A percentile compares a stretch with the other conserved stretches of the same genome.
Evolutionary conservation across 1,140 invertebrate genomes (phyloP).

Genomic region (Hermetia illucens): DNA sequence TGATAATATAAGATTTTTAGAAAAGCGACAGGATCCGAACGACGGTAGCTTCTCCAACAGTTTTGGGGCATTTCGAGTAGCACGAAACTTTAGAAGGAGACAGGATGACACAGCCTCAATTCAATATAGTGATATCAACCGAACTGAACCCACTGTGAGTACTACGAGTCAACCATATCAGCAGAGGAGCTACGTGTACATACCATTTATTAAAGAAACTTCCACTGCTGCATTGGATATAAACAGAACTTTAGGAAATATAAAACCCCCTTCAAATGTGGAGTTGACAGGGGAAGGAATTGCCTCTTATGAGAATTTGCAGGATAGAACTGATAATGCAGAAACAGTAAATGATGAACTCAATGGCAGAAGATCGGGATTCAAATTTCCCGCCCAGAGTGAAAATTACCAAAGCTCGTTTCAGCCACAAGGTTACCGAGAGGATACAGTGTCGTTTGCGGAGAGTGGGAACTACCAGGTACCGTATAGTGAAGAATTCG

Average conservation of each 20-base stretch:
- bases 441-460: slow-evolving; percentile 25
- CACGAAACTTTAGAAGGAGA: slow-evolving; percentile 4
- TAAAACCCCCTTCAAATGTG: neutral
- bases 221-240: slow-evolving; percentile 1
- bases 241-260: neutral
- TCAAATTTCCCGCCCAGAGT: slow-evolving; percentile 17
- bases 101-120: neutral
- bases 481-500: slow-evolving; percentile 17
- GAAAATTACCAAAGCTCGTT: too few species aligned
- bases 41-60: slow-evolving; percentile 20
- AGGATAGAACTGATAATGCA: slow-evolving; percentile 5
- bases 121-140: neutral
- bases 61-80: slow-evolving; percentile 24
- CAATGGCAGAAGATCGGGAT: slow-evolving; percentile 20
- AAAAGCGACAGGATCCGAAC: slow-evolving; percentile 9
- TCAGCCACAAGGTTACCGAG: slow-evolving; percentile 25
- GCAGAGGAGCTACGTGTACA: slow-evolving; percentile 28
- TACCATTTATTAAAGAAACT: slow-evolving; percentile 14
- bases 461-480: slow-evolving; percentile 14
- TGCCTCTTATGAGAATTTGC: neutral
- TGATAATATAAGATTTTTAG: slow-evolving; percentile 3
- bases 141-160: neutral
- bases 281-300: neutral
- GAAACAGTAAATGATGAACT: slow-evolving; percentile 18
- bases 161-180: too few species aligned